Evolutionary conservation across 2,888 invertebrate genomes (phyloP), one percentile per base, ranked within the genome.

Genomic region (Diploptera punctata): DNA sequence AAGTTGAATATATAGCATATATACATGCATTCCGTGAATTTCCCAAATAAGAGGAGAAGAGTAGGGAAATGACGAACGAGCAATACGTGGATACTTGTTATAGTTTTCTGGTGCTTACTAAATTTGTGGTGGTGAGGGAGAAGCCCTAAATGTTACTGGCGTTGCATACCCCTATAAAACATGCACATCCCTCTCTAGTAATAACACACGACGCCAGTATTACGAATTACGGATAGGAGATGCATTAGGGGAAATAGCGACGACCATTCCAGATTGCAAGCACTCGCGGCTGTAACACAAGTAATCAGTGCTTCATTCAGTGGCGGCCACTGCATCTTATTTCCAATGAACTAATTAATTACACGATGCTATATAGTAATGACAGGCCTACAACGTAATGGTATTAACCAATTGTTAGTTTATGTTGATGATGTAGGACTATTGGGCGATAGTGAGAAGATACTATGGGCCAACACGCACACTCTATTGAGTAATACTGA

Each of bases 101-200:
- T 52, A 52, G 52, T 52, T 52, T 52, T 52, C 52, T 52, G 21
- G 52, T 24, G 52, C 10, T 13, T 24, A 18, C 21, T 24, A 52
- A 5, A 52, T 9, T 52, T 18, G 49, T 18, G 52, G n/a, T n/a
- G n/a, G 2, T 52, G 52, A 21, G 52, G 52, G 52, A 1, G 13
- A 52, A 52, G 13, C 24, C 24, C 52, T 52, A 52, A 52, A 19
- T 13, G 52, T 52, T 52, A 52, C 52, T 52, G 52, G 21, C 24
- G 52, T 52, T 52, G 52, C 52, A 52, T 38, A n/a, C 24, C 52
- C 52, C 52, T 24, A 24, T 52, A 52, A 52, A 52, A 52, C 52
- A 52, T 52, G 52, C 52, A 52, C 49, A 49, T 49, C 52, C 52
- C 19, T 24, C 52, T n/a, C n/a, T 9, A 24, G 52, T 52, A 52